Evolutionary conservation across 2,113 vertebrate species (phyloP), one percentile per base, ranked within the genome.

Genomic region (Syngnathus typhle): DNA sequence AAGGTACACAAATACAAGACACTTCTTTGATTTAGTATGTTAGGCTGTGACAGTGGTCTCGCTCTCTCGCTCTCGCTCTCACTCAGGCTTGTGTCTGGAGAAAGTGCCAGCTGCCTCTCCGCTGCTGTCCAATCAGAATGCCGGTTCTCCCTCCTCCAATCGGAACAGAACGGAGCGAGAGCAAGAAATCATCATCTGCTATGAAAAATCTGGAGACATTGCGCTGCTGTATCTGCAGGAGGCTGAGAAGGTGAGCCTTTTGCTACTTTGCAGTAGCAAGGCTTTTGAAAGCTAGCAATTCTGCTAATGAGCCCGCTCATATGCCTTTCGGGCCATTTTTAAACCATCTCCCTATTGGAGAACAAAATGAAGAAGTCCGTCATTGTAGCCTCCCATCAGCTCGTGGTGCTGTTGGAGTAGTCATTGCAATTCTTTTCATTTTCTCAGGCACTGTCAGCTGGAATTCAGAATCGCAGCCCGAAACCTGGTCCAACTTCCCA

Each of bases 121-220:
- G 0, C 79, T 83, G 46, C 88, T 93, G 18, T 92, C 92, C 73
- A 94, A 93, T 73, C 92, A 91, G 73, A 92, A 92, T 2, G 65
- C 85, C 0, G 77, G 74, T 1, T 89, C 88, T 44, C 88, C 95
- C 0, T 74, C 70, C 1, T 92, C 91, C 68, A 93, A 92, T 68
- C 91, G 90, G 72, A 89, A 85, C 4, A 66, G 75, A 46, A 65
- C 74, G 43, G 94, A 95, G 56, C 88, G 84, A 32, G 96, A 99
- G 1, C 94, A 96, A 82, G 96, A 98, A 15, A 92, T 98, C 67
- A 92, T 99, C 87, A 96, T 90, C 0, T 98, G 96, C 83, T 99
- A 99, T 0, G 97, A 99, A 86, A 99, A 99, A 71, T 93, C 97
- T 2, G 97, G 97, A 74, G 97, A 99, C 88, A 98, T 98, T 6